Percentiles rank a stretch among this genome's conserved stretches.
These are phyloP conservation scores for Acrocephalus scirpaceus DNA, from an alignment of 2,797 vertebrate species.

Conservation along the genomic window DNA sequence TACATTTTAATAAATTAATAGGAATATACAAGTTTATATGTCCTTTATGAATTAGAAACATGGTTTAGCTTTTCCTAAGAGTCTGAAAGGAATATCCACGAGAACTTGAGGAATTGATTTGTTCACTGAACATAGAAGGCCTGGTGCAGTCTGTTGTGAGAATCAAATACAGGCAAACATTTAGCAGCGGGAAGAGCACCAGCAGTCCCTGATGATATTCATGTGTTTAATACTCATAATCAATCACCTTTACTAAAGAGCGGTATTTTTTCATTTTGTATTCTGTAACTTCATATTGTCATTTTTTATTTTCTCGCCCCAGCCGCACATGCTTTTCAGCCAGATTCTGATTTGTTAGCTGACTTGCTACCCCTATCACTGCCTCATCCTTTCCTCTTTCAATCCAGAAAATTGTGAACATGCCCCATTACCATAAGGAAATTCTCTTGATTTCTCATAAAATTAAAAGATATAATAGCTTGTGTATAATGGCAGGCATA, in stretches of 20 bases:
- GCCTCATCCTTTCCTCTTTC: not conserved
- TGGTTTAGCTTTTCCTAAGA: not conserved
- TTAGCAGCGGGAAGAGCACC: not conserved
- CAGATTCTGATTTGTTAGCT: not conserved
- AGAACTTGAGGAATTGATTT: not conserved
- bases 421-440: not conserved
- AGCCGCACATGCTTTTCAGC: not conserved
- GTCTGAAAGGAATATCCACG: not conserved
- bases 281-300: not conserved
- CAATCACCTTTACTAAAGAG: not conserved
- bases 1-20: not conserved
- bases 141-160: not conserved
- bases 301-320: not conserved
- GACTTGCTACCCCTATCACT: not conserved
- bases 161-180: not conserved
- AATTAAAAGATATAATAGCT: not conserved
- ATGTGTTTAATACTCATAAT: not conserved
- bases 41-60: not conserved
- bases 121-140: not conserved
- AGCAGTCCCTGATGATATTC: not conserved
- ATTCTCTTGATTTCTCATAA: not conserved
- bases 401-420: not conserved
- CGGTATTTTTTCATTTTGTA: not conserved
- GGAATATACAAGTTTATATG: not conserved
- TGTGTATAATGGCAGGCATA: not conserved